A percentile compares a stretch with the other conserved stretches of the same genome.
Conservation (phyloP, 2,797 vertebrate species). For the Holocentrus rufus region DNA sequence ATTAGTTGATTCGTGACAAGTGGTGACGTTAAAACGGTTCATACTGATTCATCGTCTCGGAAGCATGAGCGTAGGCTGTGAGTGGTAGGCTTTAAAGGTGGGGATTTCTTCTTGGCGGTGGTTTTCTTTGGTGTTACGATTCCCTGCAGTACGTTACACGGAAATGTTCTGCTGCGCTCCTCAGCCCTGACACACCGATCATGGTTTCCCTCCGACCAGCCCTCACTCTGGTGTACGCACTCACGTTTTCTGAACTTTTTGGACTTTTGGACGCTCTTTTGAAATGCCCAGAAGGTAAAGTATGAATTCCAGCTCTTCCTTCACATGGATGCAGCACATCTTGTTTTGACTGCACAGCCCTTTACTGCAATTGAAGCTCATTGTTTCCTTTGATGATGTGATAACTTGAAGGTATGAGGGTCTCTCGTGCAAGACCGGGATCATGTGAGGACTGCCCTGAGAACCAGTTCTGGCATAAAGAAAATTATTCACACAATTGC, state of each 20-base stretch:
- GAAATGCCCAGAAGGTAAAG: slow-evolving; percentile 65
- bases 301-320: slow-evolving; percentile 18
- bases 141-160: not conserved
- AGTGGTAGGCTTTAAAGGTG: no score
- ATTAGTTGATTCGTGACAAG: no score
- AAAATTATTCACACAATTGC: not conserved
- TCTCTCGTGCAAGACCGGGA: rapidly evolving
- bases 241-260: slow-evolving; percentile 28
- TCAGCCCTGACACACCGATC: not conserved
- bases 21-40: no score
- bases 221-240: slow-evolving; percentile 23
- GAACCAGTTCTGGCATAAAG: not conserved
- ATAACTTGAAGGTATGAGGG: slow-evolving; percentile 23
- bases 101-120: rapidly evolving
- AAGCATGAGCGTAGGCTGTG: no score
- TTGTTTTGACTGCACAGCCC: no score
- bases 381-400: slow-evolving; percentile 21
- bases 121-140: not conserved
- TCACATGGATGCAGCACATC: no score
- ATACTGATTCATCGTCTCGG: no score
- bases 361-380: not conserved
- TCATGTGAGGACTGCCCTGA: not conserved
- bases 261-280: rapidly evolving
- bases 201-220: slow-evolving; percentile 61
- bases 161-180: not conserved